phyloP scores from a whole-genome alignment of 2,888 invertebrate species.

The Willowsia nigromaculata region DNA sequence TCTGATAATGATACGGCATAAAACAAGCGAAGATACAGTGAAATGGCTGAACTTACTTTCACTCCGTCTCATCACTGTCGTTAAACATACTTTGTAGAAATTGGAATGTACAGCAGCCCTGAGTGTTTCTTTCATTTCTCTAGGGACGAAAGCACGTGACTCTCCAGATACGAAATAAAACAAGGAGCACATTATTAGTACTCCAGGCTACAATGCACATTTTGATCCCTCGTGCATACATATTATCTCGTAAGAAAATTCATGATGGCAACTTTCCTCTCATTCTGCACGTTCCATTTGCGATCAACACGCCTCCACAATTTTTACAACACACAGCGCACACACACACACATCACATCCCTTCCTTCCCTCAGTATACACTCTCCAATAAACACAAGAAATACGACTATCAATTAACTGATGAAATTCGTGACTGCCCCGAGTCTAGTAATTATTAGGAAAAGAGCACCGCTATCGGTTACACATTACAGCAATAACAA shows the following conservation, averaged over 20 bases:
- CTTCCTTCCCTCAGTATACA: no score
- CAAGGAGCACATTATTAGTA: not conserved
- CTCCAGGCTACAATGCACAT: not conserved
- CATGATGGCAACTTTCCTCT: not conserved
- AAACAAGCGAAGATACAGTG: not conserved
- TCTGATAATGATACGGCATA: not conserved
- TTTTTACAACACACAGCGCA: not conserved
- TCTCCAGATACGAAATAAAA: not conserved
- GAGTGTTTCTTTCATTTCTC: not conserved
- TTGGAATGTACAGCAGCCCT: not conserved
- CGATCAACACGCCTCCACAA: not conserved
- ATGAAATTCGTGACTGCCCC: constrained; percentile 50
- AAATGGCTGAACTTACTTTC: not conserved
- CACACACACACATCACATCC: not conserved
- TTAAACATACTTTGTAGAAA: not conserved
- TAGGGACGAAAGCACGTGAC: not conserved
- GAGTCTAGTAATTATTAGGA: constrained; percentile 8
- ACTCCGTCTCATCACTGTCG: not conserved
- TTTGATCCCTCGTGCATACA: not conserved
- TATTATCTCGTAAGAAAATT: not conserved
- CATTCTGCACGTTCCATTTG: not conserved
- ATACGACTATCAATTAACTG: constrained; percentile 36
- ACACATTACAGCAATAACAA: not conserved
- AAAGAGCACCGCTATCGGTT: not conserved
- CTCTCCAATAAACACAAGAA: no score